Evolutionary conservation across 2,113 vertebrate species (phyloP).

Genomic region (Gadus macrocephalus): DNA sequence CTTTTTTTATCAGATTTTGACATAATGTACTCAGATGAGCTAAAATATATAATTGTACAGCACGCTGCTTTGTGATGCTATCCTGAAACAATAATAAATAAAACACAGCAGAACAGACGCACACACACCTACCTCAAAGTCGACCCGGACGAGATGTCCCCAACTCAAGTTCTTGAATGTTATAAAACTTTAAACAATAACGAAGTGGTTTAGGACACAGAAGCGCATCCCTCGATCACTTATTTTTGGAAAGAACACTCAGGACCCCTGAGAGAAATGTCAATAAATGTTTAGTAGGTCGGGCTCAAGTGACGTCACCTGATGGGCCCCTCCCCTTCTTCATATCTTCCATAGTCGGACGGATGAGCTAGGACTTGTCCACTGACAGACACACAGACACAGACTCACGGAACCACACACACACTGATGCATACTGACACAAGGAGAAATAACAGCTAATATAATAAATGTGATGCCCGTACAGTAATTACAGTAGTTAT

Average conservation of each 20-base stretch:
- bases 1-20: conserved; percentile 13
- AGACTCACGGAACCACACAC: too few relatives aligned
- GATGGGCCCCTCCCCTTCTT: conserved; percentile 27
- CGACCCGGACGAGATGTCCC: conserved; percentile 54
- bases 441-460: too few relatives aligned
- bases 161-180: conserved; percentile 46
- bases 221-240: conserved; percentile 44
- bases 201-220: conserved; percentile 50
- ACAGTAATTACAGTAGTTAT: too few relatives aligned
- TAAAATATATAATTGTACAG: conserved; percentile 11
- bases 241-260: conserved; percentile 17
- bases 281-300: conserved; percentile 61
- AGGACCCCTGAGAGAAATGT: conserved; percentile 67
- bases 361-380: conserved; percentile 23
- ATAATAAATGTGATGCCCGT: too few relatives aligned
- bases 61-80: conserved; percentile 59
- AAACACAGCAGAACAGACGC: conserved; percentile 12
- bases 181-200: conserved; percentile 19
- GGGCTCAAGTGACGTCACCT: conserved; percentile 40
- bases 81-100: conserved; percentile 33
- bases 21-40: background rate
- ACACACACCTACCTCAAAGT: conserved; percentile 65
- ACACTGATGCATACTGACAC: too few relatives aligned
- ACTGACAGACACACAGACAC: too few relatives aligned
- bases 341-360: conserved; percentile 10